Conservation (phyloP, 2,113 vertebrate genomes). For the Pavo muticus region DNA sequence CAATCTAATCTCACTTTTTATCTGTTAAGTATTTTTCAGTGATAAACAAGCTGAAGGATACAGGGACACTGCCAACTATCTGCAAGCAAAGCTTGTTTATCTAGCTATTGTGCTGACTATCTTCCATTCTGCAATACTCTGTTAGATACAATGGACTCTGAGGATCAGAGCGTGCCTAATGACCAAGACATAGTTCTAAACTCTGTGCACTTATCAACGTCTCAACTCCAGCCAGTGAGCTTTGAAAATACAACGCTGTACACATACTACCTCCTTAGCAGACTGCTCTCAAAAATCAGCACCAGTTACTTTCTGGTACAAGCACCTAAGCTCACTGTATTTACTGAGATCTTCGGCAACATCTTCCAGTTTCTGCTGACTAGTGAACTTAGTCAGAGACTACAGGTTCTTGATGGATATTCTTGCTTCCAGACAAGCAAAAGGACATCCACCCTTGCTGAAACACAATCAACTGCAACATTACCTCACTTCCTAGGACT, state of each 20-base stretch:
- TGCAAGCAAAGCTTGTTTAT: background rate
- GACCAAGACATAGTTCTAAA: background rate
- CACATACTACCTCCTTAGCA: background rate
- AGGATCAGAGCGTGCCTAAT: background rate
- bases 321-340: background rate
- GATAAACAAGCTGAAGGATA: background rate
- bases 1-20: background rate
- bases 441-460: rapidly evolving
- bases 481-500: background rate
- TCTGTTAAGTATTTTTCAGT: background rate
- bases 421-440: background rate
- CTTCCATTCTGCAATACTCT: background rate
- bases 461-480: background rate
- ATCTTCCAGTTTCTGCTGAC: background rate
- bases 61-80: background rate
- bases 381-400: background rate
- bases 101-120: background rate
- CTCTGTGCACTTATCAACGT: background rate
- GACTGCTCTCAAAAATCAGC: background rate
- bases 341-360: background rate
- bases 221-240: background rate
- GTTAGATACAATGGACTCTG: background rate
- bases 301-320: background rate
- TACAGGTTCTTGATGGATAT: background rate
- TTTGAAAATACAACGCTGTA: background rate